Evolutionary conservation across 2,113 vertebrate species (phyloP), one percentile per base, ranked within the genome.

Genomic region (Formicarius rufipectus): DNA sequence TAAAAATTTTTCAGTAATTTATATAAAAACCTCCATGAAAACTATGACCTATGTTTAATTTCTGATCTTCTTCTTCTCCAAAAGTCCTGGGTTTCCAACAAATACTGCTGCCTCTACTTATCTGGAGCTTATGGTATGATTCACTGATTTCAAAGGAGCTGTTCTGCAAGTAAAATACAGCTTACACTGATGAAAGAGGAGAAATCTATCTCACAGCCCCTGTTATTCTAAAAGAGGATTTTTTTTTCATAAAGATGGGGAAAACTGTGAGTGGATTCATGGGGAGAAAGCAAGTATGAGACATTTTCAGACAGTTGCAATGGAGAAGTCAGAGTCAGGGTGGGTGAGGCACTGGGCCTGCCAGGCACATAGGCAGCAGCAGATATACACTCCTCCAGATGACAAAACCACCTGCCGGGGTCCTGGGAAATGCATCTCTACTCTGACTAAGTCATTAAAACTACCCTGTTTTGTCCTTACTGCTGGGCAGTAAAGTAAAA

Each of bases 401-500:
- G 84, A 76, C 58, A 93, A 96, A 94, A 94, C 40, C 93, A 74
- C 84, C 87, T 93, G 87, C 44, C 39, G n/a, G 35, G 19, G 27
- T 67, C 33, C 55, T 95, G 90, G 59, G 90, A 96, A 93, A 93
- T 15, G 23, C 35, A 83, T 93, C 63, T 66, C 30, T 14, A 25
- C 27, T 77, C 63, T 62, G 28, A 79, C 39, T 73, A 78, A 67
- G 28, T 78, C 24, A 4, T 87, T 93, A 91, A 94, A 91, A 25
- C 21, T 44, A 63, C 21, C 37, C 63, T 88, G 72, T 19, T 33
- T 49, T 89, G 37, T 79, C 4, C 0, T 39, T 63, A 47, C 44
- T 67, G 18, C 42, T 78, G 69, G 59, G 45, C 45, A 80, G 28
- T 53, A 73, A 90, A 80, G 19, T 60, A 66, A 79, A 90, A 87